These are phyloP conservation scores for Chroicocephalus ridibundus DNA, from an alignment of 2,113 vertebrate genomes.

Conservation along the genomic window DNA sequence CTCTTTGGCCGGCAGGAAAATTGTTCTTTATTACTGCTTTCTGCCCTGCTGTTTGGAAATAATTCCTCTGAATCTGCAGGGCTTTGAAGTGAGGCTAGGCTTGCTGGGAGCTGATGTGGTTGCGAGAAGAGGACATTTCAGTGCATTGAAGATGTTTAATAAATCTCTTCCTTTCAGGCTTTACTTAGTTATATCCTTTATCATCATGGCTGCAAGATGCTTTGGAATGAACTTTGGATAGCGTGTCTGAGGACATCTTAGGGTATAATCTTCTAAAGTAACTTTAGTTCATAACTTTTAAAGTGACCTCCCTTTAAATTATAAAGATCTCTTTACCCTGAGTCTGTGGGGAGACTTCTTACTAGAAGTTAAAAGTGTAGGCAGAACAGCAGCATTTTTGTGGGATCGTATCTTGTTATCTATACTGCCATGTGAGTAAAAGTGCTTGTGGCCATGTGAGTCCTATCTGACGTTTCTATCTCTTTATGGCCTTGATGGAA, in stretches of 20 bases:
- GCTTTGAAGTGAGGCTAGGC: conserved; percentile 13
- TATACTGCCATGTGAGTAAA: not conserved
- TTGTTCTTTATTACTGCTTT: not conserved
- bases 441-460: not conserved
- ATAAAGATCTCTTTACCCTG: not conserved
- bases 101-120: not conserved
- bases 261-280: not conserved
- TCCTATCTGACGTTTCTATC: not conserved
- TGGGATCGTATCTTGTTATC: not conserved
- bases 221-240: not conserved
- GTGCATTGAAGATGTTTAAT: not conserved
- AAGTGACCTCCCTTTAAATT: not conserved
- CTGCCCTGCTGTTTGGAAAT: not conserved
- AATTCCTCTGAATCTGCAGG: not conserved
- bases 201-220: not conserved
- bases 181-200: not conserved
- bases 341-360: not conserved
- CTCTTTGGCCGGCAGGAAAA: conserved; percentile 1
- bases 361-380: not conserved
- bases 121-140: not conserved
- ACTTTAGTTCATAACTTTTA: not conserved
- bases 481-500: not conserved
- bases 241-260: fast-evolving
- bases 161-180: not conserved
- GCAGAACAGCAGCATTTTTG: not conserved